Conservation (phyloP, 2,113 vertebrate species). For the Mesoclemmys tuberculata region DNA sequence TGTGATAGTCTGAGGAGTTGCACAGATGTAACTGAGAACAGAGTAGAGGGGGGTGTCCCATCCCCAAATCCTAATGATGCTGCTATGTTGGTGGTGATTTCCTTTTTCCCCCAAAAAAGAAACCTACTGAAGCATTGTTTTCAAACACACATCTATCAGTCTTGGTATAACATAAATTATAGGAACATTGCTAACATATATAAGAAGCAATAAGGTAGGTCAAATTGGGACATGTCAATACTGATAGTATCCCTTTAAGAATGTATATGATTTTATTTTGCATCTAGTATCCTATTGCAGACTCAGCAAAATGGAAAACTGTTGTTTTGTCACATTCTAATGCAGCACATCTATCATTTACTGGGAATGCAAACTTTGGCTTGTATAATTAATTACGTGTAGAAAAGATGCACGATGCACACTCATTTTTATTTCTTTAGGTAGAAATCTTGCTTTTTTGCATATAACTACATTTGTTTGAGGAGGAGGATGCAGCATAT, state of each 20-base stretch:
- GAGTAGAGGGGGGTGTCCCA: not conserved
- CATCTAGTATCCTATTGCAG: not conserved
- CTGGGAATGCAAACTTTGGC: not conserved
- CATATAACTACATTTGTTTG: fast-evolving
- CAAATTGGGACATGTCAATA: not conserved
- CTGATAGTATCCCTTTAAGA: not conserved
- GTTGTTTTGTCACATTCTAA: not conserved
- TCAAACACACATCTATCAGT: not conserved
- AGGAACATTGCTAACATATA: not conserved
- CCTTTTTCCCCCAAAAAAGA: not conserved
- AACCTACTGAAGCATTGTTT: not conserved
- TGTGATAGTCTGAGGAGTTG: not conserved
- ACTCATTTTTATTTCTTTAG: not conserved
- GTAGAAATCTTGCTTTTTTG: not conserved
- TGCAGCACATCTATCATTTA: not conserved
- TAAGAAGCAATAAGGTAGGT: not conserved
- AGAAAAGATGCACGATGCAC: not conserved
- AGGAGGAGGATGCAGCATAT: not conserved
- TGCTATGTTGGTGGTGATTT: not conserved
- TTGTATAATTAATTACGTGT: not conserved
- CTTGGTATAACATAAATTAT: fast-evolving
- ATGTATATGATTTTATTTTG: not conserved
- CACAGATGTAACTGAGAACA: not conserved
- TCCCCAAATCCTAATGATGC: not conserved
- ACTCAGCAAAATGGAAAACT: conserved; percentile 1